Evolutionary conservation across 2,797 vertebrate species (phyloP).

Genomic region (Parauchenoglanis ngamensis): DNA sequence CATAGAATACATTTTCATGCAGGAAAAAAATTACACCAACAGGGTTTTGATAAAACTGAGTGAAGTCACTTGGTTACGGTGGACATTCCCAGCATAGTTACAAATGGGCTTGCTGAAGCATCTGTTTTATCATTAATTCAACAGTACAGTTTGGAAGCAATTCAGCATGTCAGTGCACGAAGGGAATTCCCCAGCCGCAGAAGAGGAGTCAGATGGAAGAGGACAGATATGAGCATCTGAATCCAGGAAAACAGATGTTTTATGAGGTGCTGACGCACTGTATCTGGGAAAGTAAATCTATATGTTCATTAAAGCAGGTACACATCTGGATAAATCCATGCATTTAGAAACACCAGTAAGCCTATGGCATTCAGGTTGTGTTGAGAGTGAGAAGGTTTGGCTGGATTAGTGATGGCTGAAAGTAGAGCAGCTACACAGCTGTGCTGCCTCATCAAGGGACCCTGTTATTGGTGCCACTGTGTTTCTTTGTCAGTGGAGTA

Average conservation of each 20-base stretch:
- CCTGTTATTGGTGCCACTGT: constrained; percentile 71
- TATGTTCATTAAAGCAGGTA: constrained; percentile 64
- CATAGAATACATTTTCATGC: not conserved
- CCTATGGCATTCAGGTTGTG: not conserved
- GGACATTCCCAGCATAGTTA: constrained; percentile 4
- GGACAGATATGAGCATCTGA: constrained; percentile 55
- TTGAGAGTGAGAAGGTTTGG: constrained; percentile 44
- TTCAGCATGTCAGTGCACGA: constrained; percentile 66
- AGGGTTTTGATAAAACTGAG: not conserved
- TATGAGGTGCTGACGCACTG: constrained; percentile 67
- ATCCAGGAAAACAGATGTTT: constrained; percentile 74
- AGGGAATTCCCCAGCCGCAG: constrained; percentile 67
- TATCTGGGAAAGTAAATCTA: not conserved
- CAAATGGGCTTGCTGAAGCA: constrained; percentile 46
- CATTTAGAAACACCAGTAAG: not conserved
- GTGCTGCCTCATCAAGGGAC: constrained; percentile 73
- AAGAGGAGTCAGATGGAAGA: constrained; percentile 74
- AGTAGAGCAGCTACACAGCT: constrained; percentile 81
- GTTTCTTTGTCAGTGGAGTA: constrained; percentile 70
- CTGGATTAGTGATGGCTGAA: constrained; percentile 61
- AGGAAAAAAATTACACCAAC: not conserved
- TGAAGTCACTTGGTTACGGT: constrained; percentile 3
- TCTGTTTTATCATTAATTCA: constrained; percentile 73
- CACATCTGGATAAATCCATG: constrained; percentile 27
- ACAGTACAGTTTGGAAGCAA: constrained; percentile 64